phyloP scores from a whole-genome alignment of 2,888 invertebrate species.

The Mylabris sibirica region DNA sequence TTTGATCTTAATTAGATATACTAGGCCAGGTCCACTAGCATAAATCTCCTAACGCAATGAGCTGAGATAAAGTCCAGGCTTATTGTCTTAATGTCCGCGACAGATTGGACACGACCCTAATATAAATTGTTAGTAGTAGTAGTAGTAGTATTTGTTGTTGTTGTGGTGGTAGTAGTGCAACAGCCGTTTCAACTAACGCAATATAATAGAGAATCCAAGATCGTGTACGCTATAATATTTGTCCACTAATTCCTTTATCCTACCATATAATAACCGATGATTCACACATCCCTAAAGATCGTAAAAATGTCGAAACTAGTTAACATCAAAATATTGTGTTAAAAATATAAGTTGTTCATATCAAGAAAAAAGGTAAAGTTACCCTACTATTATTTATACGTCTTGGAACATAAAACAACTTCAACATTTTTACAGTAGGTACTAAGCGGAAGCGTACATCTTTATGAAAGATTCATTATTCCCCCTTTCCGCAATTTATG shows the following conservation, averaged over 20 bases:
- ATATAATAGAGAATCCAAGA: constrained; percentile 36
- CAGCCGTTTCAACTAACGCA: constrained; percentile 32
- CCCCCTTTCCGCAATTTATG: constrained; percentile 33
- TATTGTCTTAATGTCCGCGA: constrained; percentile 57
- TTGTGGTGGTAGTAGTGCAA: constrained; percentile 32
- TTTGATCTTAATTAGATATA: constrained; percentile 5
- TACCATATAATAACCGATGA: constrained; percentile 39
- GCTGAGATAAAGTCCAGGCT: constrained; percentile 52
- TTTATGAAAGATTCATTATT: constrained; percentile 44
- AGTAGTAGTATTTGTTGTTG: constrained; percentile 19
- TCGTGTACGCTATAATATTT: constrained; percentile 30
- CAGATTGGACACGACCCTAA: constrained; percentile 57
- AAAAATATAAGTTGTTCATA: constrained; percentile 26
- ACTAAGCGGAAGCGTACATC: constrained; percentile 33
- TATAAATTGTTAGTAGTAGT: constrained; percentile 48
- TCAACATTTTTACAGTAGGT: constrained; percentile 40
- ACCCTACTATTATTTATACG: not conserved
- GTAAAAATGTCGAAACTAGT: constrained; percentile 42
- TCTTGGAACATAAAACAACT: constrained; percentile 35
- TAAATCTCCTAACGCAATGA: constrained; percentile 51
- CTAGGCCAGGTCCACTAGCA: constrained; percentile 27
- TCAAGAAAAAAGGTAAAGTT: not conserved
- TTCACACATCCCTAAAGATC: constrained; percentile 43
- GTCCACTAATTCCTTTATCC: constrained; percentile 30
- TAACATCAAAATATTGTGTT: constrained; percentile 25